Percentiles rank a stretch among this genome's conserved stretches.
These are phyloP conservation scores for Leptinotarsa juncta DNA, from an alignment of 2,888 invertebrate genomes.

Conservation along the genomic window DNA sequence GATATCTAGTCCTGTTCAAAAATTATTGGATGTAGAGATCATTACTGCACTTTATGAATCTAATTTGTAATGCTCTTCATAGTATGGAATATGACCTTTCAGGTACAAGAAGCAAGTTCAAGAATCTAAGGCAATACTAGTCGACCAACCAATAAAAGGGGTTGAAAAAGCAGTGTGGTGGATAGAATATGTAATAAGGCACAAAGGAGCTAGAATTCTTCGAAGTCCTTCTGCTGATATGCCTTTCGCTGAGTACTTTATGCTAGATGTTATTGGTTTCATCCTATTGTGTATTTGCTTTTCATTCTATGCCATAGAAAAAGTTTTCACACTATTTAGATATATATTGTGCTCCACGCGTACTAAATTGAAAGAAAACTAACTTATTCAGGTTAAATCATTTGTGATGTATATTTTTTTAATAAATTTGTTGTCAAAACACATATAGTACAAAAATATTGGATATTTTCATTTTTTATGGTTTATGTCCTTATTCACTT, in stretches of 20 bases:
- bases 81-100: neutral
- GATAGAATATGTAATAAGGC: constrained; percentile 50
- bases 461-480: too few relatives aligned
- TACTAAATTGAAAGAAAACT: neutral
- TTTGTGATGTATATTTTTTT: too few relatives aligned
- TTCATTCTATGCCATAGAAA: neutral
- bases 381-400: neutral
- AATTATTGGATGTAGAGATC: too few relatives aligned
- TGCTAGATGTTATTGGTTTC: constrained; percentile 60
- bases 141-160: constrained; percentile 49
- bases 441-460: too few relatives aligned
- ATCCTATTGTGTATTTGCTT: neutral
- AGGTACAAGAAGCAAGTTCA: constrained; percentile 46
- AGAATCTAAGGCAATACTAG: constrained; percentile 36
- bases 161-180: constrained; percentile 54
- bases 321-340: neutral
- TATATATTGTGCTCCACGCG: neutral
- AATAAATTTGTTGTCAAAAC: too few relatives aligned
- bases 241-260: constrained; percentile 63
- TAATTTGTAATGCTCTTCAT: neutral
- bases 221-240: constrained; percentile 65
- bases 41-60: neutral
- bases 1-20: too few relatives aligned
- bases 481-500: too few relatives aligned
- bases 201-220: constrained; percentile 64